Base-by-base conservation (phyloP, 2,113 vertebrate species). In the Microcebus ravelobensis region DNA sequence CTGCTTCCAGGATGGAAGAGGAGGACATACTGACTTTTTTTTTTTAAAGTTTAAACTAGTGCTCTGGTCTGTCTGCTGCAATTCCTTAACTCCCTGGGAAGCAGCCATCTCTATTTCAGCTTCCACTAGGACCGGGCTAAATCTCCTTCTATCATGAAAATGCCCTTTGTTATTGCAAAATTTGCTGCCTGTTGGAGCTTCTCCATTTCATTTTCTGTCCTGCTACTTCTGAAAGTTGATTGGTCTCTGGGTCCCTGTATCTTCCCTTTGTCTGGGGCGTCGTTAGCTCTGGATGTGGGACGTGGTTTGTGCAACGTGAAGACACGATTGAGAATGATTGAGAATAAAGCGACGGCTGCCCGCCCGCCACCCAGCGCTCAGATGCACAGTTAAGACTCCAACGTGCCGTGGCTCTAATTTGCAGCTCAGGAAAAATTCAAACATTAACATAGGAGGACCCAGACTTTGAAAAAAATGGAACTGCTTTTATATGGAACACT, bases 201-300 rank as follows among this genome's bases (percentile, higher is more conserved):
- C 96, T 88, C 73, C 48, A 31, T 91, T 94, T 76, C 81, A 61
- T 83, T 95, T 88, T 92, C 88, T 91, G 73, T 88, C 45, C 73
- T 52, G 63, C 80, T 83, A 31, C 91, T 97, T 94, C 83, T 80
- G 73, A 97, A 65, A 79, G 57, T 20, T 52, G 80, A 42, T 52
- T 85, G 82, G 83, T 93, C 83, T 96, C 74, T 36, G 68, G 48
- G 89, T 92, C 42, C 71, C 63, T 8, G 34, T 18, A 48, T 91
- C 57, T 89, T 42, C 55, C 90, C 86, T 96, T 97, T 96, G 83
- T 97, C 90, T 94, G 89, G 87, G 87, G 39, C 61, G 39, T 50
- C 73, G 95, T 97, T 95, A 94, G 57, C 52, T 65, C 84, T 95
- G 74, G 52, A 76, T 77, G 79, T 90, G 80, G 80, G 87, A 63